Base-by-base conservation (phyloP, 2,888 invertebrate species). In the Stomorhina lunata region DNA sequence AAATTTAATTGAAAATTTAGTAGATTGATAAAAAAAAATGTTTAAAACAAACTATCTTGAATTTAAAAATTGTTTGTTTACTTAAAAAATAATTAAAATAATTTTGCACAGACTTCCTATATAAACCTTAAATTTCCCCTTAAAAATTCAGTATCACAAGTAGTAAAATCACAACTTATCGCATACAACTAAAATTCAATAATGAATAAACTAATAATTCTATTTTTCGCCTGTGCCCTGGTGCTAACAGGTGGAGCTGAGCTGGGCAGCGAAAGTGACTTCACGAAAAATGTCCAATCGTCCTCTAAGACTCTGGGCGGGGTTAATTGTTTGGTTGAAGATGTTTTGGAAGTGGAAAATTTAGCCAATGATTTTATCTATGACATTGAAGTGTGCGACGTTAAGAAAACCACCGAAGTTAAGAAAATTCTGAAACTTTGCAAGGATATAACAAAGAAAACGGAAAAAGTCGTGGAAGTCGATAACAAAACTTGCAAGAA, bases 321-420 rank as follows among this genome's bases (percentile, higher is more conserved):
- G 6, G 10, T 77, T 1, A 59, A 68, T 20, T 77, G 77, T 50
- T 20, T 77, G 4, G 22, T 43, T 6, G 25, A 68, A 3, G 6
- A 29, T 3, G 50, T 40, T 1, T 69, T 68, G 15, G 12, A 40
- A 32, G 29, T 77, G 12, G 59, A 77, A 29, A 22, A 53, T 25
- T 15, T 2, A 0, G 55, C 40, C n/a, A 43, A 22, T 25, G 40
- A 29, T 17, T 77, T 77, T 4, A 17, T 10, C 9, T 59, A 69
- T 34, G 25, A 77, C 9, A 37, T 77, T 29, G 27, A 77, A 22
- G 50, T 61, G 7, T 77, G 77, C 22, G 25, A 40, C n/a, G 37
- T 12, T 6, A 1, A 29, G 2, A 10, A 9, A 20, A 20, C 43
- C 9, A 50, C 29, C 7, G 15, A 9, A 29, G 32, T 53, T 48